These are phyloP conservation scores for Lycopodina hypogea DNA, from an alignment of 37 sponge, comb jelly and placozoan species.

Conservation along the genomic window DNA sequence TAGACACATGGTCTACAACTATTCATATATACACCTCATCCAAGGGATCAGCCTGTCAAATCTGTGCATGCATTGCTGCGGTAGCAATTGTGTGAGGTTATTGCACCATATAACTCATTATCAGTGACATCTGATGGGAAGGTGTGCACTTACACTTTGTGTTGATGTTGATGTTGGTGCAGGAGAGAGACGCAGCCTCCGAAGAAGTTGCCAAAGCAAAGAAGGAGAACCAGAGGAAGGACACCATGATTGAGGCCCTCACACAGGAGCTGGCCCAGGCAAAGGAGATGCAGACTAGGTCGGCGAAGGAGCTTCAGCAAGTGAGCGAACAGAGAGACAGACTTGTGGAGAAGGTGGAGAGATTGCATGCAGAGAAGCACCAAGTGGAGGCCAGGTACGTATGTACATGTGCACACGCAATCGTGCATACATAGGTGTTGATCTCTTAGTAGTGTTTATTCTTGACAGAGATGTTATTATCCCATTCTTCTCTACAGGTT, in stretches of 20 bases:
- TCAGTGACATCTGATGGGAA: too few relatives aligned
- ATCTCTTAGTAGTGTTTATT: too few relatives aligned
- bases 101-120: too few relatives aligned
- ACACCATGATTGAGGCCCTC: constrained; percentile 12
- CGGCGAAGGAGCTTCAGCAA: constrained; percentile 17
- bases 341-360: constrained; percentile 65
- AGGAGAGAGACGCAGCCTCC: constrained; percentile 37
- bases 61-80: too few relatives aligned
- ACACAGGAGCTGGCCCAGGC: constrained; percentile 8
- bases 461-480: background rate
- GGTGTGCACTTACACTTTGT: too few relatives aligned
- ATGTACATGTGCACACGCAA: background rate
- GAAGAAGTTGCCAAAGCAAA: constrained; percentile 31
- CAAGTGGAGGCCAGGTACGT: constrained; percentile 55
- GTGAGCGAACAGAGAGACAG: constrained; percentile 43
- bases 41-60: too few relatives aligned
- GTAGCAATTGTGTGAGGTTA: too few relatives aligned
- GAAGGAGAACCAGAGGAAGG: constrained; percentile 10
- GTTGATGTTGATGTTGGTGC: too few relatives aligned
- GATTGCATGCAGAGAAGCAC: constrained; percentile 79
- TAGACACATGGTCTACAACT: too few relatives aligned
- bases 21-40: too few relatives aligned
- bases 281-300: constrained; percentile 8
- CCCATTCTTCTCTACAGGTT: background rate
- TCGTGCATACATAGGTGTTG: background rate